Evolutionary conservation across 1,140 invertebrate genomes (phyloP).

Genomic region (Arion vulgaris): DNA sequence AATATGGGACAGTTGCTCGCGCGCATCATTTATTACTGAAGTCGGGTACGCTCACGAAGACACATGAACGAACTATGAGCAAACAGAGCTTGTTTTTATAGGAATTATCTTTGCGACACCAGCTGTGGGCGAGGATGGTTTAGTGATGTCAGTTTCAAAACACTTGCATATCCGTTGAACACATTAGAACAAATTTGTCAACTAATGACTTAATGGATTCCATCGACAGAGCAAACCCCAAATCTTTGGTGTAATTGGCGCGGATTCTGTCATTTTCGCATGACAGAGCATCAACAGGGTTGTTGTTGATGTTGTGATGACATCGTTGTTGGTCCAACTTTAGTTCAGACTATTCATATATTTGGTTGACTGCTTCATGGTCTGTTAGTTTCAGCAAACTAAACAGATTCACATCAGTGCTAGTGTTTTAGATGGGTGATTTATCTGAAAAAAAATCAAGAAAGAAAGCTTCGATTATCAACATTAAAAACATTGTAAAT

Average conservation of each 20-base stretch:
- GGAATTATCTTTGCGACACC: not conserved
- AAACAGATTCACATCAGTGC: not conserved
- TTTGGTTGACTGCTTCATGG: not conserved
- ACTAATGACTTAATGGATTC: conserved; percentile 17
- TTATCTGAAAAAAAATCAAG: not conserved
- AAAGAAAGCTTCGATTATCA: not conserved
- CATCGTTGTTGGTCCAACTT: not conserved
- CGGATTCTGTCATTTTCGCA: not conserved
- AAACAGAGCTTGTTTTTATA: not conserved
- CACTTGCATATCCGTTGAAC: not conserved
- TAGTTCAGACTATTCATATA: not conserved
- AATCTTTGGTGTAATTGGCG: not conserved
- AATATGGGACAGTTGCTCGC: not conserved
- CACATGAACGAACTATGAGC: not conserved
- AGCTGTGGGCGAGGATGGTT: not conserved
- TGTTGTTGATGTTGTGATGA: not conserved
- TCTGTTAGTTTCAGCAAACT: not conserved
- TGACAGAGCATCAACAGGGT: not conserved
- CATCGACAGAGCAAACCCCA: not conserved
- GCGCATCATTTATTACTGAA: not conserved
- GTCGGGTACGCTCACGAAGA: not conserved
- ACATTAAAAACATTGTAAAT: not conserved
- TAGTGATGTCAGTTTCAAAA: not conserved
- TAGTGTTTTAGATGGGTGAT: not conserved
- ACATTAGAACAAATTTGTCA: not conserved